These are phyloP conservation scores for Oncopodura yosiiana DNA, from an alignment of 1,140 invertebrate species.

Conservation along the genomic window DNA sequence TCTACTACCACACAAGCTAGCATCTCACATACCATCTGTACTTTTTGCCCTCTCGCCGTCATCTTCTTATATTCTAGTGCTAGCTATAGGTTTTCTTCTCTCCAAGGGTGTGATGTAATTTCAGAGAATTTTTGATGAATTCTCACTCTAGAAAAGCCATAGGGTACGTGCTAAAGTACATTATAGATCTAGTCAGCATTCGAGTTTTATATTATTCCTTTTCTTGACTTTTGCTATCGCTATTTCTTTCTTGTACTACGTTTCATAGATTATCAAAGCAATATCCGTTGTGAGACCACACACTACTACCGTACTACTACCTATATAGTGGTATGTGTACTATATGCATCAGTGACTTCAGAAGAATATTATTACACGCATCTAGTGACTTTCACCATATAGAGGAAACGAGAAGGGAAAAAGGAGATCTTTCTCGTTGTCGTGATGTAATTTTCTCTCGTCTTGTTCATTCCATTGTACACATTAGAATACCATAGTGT, in stretches of 20 bases:
- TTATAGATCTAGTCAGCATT: neutral
- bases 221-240: slow-evolving; percentile 1
- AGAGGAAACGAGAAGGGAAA: too few species aligned
- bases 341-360: too few species aligned
- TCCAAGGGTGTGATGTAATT: slow-evolving; percentile 27
- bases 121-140: slow-evolving; percentile 27
- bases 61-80: slow-evolving; percentile 3
- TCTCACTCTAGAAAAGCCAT: slow-evolving; percentile 17
- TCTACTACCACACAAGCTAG: too few species aligned
- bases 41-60: too few species aligned
- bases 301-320: too few species aligned
- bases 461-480: slow-evolving; percentile 12
- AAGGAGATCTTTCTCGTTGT: too few species aligned
- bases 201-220: slow-evolving; percentile 3
- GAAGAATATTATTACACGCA: too few species aligned
- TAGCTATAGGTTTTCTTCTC: slow-evolving; percentile 6
- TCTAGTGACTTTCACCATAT: too few species aligned
- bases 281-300: too few species aligned
- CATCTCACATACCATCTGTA: too few species aligned
- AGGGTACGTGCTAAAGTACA: slow-evolving; percentile 4
- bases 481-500: too few species aligned
- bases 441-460: slow-evolving; percentile 18
- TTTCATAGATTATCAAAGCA: neutral
- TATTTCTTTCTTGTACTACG: neutral
- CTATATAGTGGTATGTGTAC: too few species aligned